phyloP scores from a whole-genome alignment of 2,888 invertebrate genomes.

The Cosmorhoe ocellata region DNA sequence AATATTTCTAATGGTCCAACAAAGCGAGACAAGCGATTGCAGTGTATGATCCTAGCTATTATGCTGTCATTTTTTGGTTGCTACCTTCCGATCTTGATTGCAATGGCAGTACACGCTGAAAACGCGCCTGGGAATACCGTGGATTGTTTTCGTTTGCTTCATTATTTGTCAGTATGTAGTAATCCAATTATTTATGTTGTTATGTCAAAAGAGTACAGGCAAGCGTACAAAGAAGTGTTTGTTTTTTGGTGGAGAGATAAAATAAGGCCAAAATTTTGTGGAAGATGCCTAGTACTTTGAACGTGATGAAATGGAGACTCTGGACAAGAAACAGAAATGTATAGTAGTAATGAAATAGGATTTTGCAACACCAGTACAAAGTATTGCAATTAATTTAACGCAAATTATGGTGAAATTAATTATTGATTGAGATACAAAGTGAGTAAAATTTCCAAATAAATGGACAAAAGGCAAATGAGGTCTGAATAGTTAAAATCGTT shows the following conservation, averaged over 20 bases:
- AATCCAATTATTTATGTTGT: conserved; percentile 32
- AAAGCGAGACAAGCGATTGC: conserved; percentile 26
- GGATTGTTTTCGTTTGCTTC: conserved; percentile 15
- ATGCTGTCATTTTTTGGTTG: conserved; percentile 24
- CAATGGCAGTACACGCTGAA: background rate
- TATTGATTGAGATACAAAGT: no score
- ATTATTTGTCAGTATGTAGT: conserved; percentile 19
- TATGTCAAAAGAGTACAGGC: conserved; percentile 30
- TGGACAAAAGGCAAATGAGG: no score
- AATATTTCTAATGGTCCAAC: conserved; percentile 10
- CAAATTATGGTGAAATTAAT: no score
- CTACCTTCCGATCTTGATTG: conserved; percentile 25
- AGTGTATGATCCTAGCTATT: conserved; percentile 24
- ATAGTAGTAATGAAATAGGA: no score
- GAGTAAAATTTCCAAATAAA: no score
- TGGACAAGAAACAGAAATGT: no score
- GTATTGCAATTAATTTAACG: no score
- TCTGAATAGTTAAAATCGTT: no score
- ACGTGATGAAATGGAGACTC: no score
- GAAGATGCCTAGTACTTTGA: no score
- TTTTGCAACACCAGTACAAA: no score
- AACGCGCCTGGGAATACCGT: conserved; percentile 15
- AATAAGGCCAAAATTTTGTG: no score
- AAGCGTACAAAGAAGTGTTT: conserved; percentile 25
- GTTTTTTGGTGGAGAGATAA: conserved; percentile 1